Percentiles rank a stretch among this genome's conserved stretches.
These are phyloP conservation scores for Cirrhinus mrigala DNA, from an alignment of 2,797 vertebrate species.

Conservation along the genomic window DNA sequence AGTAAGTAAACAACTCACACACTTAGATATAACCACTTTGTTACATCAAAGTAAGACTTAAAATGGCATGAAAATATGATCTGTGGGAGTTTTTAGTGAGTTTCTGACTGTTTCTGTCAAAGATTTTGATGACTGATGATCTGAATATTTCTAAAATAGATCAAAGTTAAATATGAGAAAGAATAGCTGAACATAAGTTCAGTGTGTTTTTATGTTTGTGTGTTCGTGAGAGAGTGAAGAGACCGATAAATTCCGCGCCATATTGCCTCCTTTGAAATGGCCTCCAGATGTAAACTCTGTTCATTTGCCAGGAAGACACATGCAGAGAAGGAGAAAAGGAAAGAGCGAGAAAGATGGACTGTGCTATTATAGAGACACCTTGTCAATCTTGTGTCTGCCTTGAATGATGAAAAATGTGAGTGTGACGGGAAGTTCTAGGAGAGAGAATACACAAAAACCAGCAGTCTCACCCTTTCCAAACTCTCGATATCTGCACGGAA, in stretches of 20 bases:
- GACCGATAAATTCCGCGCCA: slow-evolving; percentile 75
- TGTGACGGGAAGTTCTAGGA: not conserved
- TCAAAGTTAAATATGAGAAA: no score
- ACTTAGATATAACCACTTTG: no score
- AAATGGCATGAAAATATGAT: not conserved
- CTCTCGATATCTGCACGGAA: slow-evolving; percentile 89
- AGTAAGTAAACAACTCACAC: no score
- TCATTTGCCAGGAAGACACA: slow-evolving; percentile 72
- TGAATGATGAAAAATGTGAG: slow-evolving; percentile 22
- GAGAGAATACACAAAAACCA: not conserved
- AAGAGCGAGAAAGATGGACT: slow-evolving; percentile 10
- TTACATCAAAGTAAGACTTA: no score
- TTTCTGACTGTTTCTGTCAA: no score
- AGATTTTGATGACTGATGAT: no score
- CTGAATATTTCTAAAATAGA: no score
- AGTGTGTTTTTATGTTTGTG: slow-evolving; percentile 31
- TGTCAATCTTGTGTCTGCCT: not conserved
- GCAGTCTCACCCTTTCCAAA: slow-evolving; percentile 85
- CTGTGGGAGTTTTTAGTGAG: no score
- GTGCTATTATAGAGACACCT: slow-evolving; percentile 26
- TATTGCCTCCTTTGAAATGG: slow-evolving; percentile 76
- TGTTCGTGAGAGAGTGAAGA: slow-evolving; percentile 41
- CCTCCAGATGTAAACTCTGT: slow-evolving; percentile 80
- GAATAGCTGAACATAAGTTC: no score
- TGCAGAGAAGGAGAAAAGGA: slow-evolving; percentile 18